Evolutionary conservation across 23 tunicate genomes (phyloP).

Genomic region (Trididemnum nubilum): DNA sequence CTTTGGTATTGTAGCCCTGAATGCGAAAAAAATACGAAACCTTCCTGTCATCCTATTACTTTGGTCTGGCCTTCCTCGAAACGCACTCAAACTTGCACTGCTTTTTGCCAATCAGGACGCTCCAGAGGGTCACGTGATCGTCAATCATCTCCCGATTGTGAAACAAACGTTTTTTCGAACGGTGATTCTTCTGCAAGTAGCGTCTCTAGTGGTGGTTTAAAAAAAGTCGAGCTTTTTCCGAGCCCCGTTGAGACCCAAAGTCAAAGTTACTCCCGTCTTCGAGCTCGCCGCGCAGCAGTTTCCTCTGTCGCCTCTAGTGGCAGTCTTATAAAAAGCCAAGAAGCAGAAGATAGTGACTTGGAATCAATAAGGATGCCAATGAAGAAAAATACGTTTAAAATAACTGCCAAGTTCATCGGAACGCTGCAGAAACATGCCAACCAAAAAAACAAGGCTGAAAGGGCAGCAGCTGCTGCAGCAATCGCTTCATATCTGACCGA

Average conservation of each 20-base stretch:
- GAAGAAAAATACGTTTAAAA: slow-evolving; percentile 65
- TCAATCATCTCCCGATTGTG: background rate
- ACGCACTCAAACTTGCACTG: background rate
- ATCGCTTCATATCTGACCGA: slow-evolving; percentile 61
- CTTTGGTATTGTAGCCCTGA: no score
- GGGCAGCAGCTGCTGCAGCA: slow-evolving; percentile 81
- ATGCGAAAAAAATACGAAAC: background rate
- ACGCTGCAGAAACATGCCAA: slow-evolving; percentile 70
- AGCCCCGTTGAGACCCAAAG: background rate
- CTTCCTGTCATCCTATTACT: background rate
- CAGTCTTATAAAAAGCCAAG: background rate
- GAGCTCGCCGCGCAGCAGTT: slow-evolving; percentile 66
- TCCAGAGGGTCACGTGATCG: slow-evolving; percentile 24
- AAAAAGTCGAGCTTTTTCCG: background rate
- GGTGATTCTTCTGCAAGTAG: background rate
- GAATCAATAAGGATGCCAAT: slow-evolving; percentile 35
- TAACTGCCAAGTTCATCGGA: slow-evolving; percentile 80
- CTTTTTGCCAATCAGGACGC: slow-evolving; percentile 11
- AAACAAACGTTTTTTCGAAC: background rate
- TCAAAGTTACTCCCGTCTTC: slow-evolving; percentile 24
- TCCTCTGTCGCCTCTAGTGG: slow-evolving; percentile 57
- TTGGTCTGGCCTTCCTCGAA: slow-evolving; percentile 23
- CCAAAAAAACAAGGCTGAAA: slow-evolving; percentile 62
- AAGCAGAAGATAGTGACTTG: slow-evolving; percentile 9
- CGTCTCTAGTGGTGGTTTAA: background rate